phyloP scores from a whole-genome alignment of 1,140 invertebrate species.

The Sarcophaga bullata region DNA sequence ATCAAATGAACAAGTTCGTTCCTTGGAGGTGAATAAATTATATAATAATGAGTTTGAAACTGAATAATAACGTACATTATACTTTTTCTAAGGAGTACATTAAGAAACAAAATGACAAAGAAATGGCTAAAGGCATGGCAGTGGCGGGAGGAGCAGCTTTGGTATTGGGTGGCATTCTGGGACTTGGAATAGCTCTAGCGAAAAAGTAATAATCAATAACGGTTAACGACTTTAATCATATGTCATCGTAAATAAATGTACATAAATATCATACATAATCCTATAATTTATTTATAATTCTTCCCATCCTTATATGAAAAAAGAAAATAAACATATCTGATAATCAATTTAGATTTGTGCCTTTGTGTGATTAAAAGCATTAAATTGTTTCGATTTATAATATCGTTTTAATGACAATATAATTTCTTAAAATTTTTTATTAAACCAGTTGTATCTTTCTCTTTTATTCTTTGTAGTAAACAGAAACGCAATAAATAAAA shows the following conservation, averaged over 20 bases:
- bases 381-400: not conserved
- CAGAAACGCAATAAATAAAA: constrained; percentile 58
- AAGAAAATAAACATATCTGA: not conserved
- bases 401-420: not conserved
- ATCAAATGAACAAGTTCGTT: constrained; percentile 91
- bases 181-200: constrained; percentile 80
- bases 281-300: not conserved
- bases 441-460: constrained; percentile 18
- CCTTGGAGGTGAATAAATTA: constrained; percentile 66
- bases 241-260: constrained; percentile 35
- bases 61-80: not conserved
- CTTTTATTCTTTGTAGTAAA: constrained; percentile 58
- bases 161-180: constrained; percentile 82
- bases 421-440: not conserved
- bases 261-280: constrained; percentile 10
- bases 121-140: constrained; percentile 88
- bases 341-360: constrained; percentile 13
- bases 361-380: not conserved
- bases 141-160: constrained; percentile 84
- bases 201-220: constrained; percentile 69
- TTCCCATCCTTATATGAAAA: not conserved
- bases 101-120: constrained; percentile 89
- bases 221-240: not conserved
- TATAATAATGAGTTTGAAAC: not conserved
- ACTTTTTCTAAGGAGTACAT: constrained; percentile 78